Evolutionary conservation across 1,140 invertebrate species (phyloP), one percentile per base, ranked within the genome.

Genomic region (Halyomorpha halys): DNA sequence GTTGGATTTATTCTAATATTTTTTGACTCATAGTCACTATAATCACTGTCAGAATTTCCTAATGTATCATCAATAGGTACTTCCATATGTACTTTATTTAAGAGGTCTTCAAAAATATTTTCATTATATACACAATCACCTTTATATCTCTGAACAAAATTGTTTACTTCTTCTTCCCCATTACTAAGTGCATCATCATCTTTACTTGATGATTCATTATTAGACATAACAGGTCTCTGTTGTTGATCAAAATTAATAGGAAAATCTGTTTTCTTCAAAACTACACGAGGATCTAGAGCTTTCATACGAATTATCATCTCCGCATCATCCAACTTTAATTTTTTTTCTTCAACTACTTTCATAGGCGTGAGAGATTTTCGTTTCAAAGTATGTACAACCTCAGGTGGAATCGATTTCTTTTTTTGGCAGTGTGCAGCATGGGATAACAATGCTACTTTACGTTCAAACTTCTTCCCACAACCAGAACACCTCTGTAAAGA

Each of bases 381-480:
- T 44, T 45, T 27, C 13, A 59, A 25, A n/a, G 19, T 44, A n/a
- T 25, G 34, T 44, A 27, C 3, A 9, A 51, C 18, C 8, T 39
- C 34, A 16, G 6, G 18, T 15, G 18, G n/a, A 0, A 72, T 68
- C 34, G 73, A 73, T 45, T 74, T 71, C 34, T 74, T 70, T 63
- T 74, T 72, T 21, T 73, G 70, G 62, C 76, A 79, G 64, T 73
- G 71, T 59, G 83, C 78, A 23, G 81, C 77, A 73, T 86, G 84
- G 16, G 85, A 80, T 11, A 79, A 78, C 16, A 86, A 74, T 6
- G 83, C 83, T 15, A 82, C 83, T 62, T 80, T 81, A 3, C 83
- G 76, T 69, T 86, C 84, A 71, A 86, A 86, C 21, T 77, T 76
- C 65, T 82, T 81, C 0, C 82, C 82, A 73, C 84, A 86, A 44